These are phyloP conservation scores for Tragelaphus scriptus DNA, from an alignment of 2,113 vertebrate genomes.

Conservation along the genomic window DNA sequence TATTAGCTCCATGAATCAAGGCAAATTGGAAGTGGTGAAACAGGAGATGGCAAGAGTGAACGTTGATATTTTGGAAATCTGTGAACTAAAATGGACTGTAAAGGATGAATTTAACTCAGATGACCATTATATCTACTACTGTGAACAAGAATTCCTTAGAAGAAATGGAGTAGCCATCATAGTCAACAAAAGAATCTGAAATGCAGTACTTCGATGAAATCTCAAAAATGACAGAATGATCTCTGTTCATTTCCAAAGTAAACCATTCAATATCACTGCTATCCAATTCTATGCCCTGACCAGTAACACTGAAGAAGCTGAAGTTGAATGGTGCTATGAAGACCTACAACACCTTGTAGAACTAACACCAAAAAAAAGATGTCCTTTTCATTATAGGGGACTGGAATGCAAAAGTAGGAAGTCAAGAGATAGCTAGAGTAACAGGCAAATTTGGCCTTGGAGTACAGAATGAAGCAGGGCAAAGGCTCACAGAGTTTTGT, in stretches of 20 bases:
- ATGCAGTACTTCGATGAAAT: neutral
- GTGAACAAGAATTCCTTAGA: no score
- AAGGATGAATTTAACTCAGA: no score
- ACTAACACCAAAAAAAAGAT: neutral
- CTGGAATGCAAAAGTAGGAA: neutral
- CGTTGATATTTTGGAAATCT: no score
- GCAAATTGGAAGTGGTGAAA: neutral
- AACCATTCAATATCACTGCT: neutral
- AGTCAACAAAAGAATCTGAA: neutral
- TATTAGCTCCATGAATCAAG: neutral
- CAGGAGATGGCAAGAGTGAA: neutral
- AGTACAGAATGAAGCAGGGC: neutral
- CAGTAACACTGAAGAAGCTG: neutral
- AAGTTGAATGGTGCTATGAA: neutral
- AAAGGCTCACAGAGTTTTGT: neutral
- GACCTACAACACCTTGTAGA: neutral
- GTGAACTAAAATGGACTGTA: no score
- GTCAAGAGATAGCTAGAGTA: neutral
- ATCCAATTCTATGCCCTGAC: neutral
- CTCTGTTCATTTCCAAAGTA: neutral
- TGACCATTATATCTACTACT: no score
- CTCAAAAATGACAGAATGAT: neutral
- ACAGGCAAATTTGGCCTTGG: neutral
- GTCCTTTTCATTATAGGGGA: neutral
- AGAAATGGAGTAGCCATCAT: no score